Base-by-base conservation (phyloP, 2,888 invertebrate species). In the Andrena trimmerana region DNA sequence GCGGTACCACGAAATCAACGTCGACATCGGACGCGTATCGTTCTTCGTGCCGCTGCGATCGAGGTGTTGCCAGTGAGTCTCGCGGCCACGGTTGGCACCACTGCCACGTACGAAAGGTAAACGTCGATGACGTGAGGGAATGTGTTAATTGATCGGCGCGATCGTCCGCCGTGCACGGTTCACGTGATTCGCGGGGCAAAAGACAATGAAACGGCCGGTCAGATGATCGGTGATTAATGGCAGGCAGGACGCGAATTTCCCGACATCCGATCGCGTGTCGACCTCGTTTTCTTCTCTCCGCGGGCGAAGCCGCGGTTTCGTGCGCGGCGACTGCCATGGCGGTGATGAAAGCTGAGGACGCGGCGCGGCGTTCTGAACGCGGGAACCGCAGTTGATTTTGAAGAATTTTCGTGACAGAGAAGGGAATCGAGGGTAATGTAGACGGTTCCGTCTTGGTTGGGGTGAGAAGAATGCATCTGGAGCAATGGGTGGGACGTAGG, bases 261-360 rank as follows among this genome's bases (percentile, higher is more conserved):
- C 71, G 31, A 83, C 85, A 83, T 87, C 85, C 89, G 86, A 89
- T 86, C 85, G 87, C 87, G 86, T 86, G 87, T 83, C 80, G 83
- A 71, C 83, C 86, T 84, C 78, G 76, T 83, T 84, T 52, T 54
- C 50, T 42, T 52, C 48, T 62, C 8, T 0, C 16, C 20, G 7
- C 16, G 65, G 66, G n/a, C 24, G 16, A 31, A 4, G 27, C 57
- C 24, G 16, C 42, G 63, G 8, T 24, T 13, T 57, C 57, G 33
- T 48, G 48, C 63, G 16, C 63, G 57, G 42, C 3, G 42, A 16
- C 42, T 24, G 20, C 8, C 8, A 10, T 48, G 10, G 16, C 31
- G 8, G 24, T 24, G n/a, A 62, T 36, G 60, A 10, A 59, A 74
- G 7, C 36, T 24, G 27, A 8, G 13, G 7, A 31, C n/a, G 42